phyloP scores from a whole-genome alignment of 2,797 vertebrate species.

The Falco columbarius region DNA sequence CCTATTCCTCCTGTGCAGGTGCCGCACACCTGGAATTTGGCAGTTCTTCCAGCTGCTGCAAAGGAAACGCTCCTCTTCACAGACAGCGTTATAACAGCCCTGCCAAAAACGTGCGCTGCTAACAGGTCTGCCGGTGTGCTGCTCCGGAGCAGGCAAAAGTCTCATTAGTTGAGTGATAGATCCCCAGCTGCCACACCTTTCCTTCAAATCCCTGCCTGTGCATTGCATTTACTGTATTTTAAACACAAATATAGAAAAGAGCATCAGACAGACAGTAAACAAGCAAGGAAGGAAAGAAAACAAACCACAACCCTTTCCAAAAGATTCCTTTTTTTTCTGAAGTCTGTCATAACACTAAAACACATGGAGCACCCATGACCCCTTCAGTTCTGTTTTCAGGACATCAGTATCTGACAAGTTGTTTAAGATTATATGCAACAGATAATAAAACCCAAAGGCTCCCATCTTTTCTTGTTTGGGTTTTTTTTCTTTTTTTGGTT shows the following conservation, averaged over 20 bases:
- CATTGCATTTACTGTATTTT: not conserved
- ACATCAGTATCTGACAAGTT: accelerated
- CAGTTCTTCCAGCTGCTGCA: not conserved
- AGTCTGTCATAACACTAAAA: too few relatives aligned
- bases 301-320: not conserved
- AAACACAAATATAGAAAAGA: not conserved
- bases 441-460: too few relatives aligned
- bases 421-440: not conserved
- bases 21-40: not conserved
- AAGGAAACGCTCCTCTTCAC: not conserved
- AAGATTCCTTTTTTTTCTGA: not conserved
- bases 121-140: not conserved
- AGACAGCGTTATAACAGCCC: not conserved
- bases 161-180: not conserved
- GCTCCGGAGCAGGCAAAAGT: not conserved
- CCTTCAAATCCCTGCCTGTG: not conserved
- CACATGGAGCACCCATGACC: not conserved
- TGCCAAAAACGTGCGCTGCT: not conserved
- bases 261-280: not conserved
- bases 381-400: not conserved
- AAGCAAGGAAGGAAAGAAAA: not conserved
- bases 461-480: not conserved
- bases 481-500: too few relatives aligned
- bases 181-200: not conserved
- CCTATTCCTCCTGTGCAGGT: not conserved